A percentile compares a stretch with the other conserved stretches of the same genome.
Evolutionary conservation across 1,140 invertebrate species (phyloP).

Genomic region (Drosophila simulans): DNA sequence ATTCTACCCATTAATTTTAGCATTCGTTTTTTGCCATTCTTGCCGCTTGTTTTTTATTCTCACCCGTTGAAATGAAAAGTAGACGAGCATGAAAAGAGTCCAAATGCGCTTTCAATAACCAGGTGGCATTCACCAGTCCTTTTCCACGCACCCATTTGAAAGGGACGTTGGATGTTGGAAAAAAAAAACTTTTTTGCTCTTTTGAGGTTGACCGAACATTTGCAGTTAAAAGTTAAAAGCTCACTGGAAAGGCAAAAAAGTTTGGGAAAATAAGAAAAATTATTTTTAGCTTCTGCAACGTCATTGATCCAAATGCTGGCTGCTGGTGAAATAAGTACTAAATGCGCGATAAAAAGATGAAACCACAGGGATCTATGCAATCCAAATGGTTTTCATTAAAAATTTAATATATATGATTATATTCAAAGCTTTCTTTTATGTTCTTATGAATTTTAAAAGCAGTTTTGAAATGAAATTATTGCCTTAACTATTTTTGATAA

Average conservation of each 20-base stretch:
- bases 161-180: slow-evolving; percentile 20
- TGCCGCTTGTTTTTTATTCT: slow-evolving; percentile 9
- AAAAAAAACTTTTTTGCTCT: slow-evolving; percentile 37
- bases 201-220: slow-evolving; percentile 56
- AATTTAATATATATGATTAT: no score
- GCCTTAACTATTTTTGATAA: no score
- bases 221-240: slow-evolving; percentile 58
- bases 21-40: slow-evolving; percentile 21
- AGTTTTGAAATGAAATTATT: no score
- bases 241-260: slow-evolving; percentile 30
- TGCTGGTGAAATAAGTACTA: not conserved
- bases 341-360: not conserved
- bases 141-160: slow-evolving; percentile 10
- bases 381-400: no score
- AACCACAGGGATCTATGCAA: not conserved
- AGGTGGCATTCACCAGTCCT: slow-evolving; percentile 39
- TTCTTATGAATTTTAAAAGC: no score
- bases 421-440: no score
- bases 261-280: slow-evolving; percentile 23
- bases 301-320: slow-evolving; percentile 50
- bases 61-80: slow-evolving; percentile 60
- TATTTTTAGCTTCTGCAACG: slow-evolving; percentile 39
- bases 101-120: slow-evolving; percentile 65
- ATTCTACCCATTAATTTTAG: slow-evolving; percentile 74
- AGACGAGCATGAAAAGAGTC: slow-evolving; percentile 39